These are phyloP conservation scores for Drosophila parabipectinata DNA, from an alignment of 1,140 invertebrate species.

Conservation along the genomic window DNA sequence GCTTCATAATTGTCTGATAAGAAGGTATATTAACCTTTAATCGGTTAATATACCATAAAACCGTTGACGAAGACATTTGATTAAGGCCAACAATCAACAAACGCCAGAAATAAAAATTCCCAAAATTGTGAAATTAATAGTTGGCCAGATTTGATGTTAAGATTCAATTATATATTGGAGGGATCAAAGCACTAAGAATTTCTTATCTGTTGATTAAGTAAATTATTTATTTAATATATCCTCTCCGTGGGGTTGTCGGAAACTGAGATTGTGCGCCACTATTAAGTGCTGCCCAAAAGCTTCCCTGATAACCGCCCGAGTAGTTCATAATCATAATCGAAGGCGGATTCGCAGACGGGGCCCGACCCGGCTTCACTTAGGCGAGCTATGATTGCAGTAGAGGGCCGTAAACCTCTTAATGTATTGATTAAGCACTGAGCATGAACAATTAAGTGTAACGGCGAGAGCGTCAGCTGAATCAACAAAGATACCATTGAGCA, in stretches of 20 bases:
- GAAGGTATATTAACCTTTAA: not conserved
- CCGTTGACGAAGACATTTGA: not conserved
- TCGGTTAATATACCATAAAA: not conserved
- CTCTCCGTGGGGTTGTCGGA: not conserved
- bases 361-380: conserved; percentile 22
- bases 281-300: not conserved
- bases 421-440: conserved; percentile 7
- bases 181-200: not conserved
- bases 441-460: not conserved
- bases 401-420: conserved; percentile 7
- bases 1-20: not conserved
- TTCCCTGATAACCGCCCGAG: conserved; percentile 8
- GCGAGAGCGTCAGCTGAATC: conserved; percentile 33
- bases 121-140: too few relatives aligned
- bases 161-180: not conserved
- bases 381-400: conserved; percentile 15
- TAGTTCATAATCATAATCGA: conserved; percentile 24
- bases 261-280: not conserved
- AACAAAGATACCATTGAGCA: conserved; percentile 27
- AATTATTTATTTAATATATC: not conserved
- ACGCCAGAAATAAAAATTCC: too few relatives aligned
- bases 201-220: not conserved
- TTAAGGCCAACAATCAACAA: too few relatives aligned
- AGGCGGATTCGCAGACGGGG: conserved; percentile 26
- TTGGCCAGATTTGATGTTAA: too few relatives aligned